Evolutionary conservation across 2,113 vertebrate species (phyloP).

Genomic region (Arvicanthis niloticus): DNA sequence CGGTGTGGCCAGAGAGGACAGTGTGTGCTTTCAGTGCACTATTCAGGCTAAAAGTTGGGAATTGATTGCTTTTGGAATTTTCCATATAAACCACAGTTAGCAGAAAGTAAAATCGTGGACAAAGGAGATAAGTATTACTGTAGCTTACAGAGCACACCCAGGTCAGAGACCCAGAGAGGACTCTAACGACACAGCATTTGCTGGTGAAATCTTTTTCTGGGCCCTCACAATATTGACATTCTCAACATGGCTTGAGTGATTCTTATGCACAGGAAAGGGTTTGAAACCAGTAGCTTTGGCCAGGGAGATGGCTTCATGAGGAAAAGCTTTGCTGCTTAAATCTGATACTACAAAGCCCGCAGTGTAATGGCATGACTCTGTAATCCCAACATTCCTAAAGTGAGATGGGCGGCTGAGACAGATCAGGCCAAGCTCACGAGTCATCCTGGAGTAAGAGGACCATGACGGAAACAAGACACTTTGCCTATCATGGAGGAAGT

Average conservation of each 20-base stretch:
- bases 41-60: neutral
- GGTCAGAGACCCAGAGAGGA: neutral
- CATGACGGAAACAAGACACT: neutral
- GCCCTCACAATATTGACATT: neutral
- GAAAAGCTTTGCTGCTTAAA: neutral
- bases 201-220: neutral
- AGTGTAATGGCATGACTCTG: neutral
- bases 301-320: neutral
- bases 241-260: neutral
- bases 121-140: too few relatives aligned
- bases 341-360: neutral
- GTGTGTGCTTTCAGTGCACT: neutral
- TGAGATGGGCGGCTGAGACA: too few relatives aligned
- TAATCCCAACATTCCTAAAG: neutral
- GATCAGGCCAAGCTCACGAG: neutral
- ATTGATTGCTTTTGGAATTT: neutral
- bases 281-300: neutral
- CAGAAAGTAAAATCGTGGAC: neutral
- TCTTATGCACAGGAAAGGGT: neutral
- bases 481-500: neutral
- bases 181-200: neutral
- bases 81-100: neutral
- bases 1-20: neutral
- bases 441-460: neutral
- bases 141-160: neutral